Base-by-base conservation (phyloP, 2,888 invertebrate genomes). In the Xestia rhomboidea region DNA sequence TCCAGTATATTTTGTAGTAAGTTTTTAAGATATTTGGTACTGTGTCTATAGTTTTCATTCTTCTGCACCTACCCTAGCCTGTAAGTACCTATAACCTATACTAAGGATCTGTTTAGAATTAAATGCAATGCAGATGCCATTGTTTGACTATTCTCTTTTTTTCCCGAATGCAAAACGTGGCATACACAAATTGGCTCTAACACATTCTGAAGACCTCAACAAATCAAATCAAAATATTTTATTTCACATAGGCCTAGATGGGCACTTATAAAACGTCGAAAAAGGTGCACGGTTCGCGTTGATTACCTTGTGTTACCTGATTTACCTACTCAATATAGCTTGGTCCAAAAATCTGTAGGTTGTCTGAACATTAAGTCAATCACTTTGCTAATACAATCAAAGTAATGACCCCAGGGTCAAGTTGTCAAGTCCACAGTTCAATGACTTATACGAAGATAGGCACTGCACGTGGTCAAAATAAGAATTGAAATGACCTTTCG, bases 1-100 rank as follows among this genome's bases (percentile, higher is more conserved):
- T 99, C 99, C 13, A 99, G 99, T 62, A 99, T 99, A 92, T 97
- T 98, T 92, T 99, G 99, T 95, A 99, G 99, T 99, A 95, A 97
- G 98, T 87, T 57, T 38, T 46, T 27, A 27, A 57, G 15, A 60
- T 30, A 15, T 46, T 24, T 38, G 0, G 0, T 34, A 15, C 21
- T 27, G 1, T 27, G 11, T 44, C 2, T 24, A 10, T 27, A 38
- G 71, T 27, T 72, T 18, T 38, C 1, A 18, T 70, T 41, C 8
- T 13, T 13, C 6, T 64, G 30, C 10, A 60, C 18, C 18, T 46
- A 46, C 46, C 3, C 0, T 54, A 27, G 13, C n/a, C 6, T 49
- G 21, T 46, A 18, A 4, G 34, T 34, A 34, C 46, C 6, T 21
- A 18, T 6, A 46, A 6, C 2, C 30, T 24, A 44, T 51, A 34